These are phyloP conservation scores for Oophaga sylvatica DNA, from an alignment of 2,797 vertebrate genomes.

Conservation along the genomic window DNA sequence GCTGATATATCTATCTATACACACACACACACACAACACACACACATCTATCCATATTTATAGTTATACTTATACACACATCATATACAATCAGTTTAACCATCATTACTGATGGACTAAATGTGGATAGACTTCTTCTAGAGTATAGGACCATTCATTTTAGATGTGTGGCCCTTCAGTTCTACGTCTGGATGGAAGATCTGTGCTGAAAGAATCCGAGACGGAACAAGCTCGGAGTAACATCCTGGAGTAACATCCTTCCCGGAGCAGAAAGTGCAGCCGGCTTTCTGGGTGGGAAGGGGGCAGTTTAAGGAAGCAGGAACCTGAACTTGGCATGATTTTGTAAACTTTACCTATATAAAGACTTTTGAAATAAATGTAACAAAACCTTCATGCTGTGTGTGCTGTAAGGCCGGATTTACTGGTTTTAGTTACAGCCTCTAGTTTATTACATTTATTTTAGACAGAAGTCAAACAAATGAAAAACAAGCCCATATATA, in stretches of 20 bases:
- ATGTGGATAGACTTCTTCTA: background rate
- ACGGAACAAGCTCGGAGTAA: background rate
- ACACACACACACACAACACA: too few relatives aligned
- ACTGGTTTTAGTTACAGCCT: background rate
- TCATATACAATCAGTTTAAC: background rate
- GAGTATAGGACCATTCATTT: background rate
- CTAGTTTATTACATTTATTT: background rate
- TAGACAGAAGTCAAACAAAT: background rate
- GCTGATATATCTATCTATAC: too few relatives aligned
- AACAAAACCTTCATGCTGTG: background rate
- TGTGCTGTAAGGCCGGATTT: background rate
- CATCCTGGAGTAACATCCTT: background rate
- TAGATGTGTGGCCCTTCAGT: background rate
- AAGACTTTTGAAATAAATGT: background rate
- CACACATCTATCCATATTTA: too few relatives aligned
- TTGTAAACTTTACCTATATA: background rate
- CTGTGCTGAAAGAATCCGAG: background rate
- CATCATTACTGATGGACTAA: too few relatives aligned
- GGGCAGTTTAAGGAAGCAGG: background rate
- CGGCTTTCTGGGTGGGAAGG: background rate
- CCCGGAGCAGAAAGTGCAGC: background rate
- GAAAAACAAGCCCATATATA: too few relatives aligned
- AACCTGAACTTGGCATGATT: background rate
- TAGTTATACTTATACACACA: too few relatives aligned
- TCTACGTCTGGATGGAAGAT: background rate